Percentiles rank a stretch among this genome's conserved stretches.
These are phyloP conservation scores for Onthophagus sagittarius DNA, from an alignment of 2,888 invertebrate genomes.

Conservation along the genomic window DNA sequence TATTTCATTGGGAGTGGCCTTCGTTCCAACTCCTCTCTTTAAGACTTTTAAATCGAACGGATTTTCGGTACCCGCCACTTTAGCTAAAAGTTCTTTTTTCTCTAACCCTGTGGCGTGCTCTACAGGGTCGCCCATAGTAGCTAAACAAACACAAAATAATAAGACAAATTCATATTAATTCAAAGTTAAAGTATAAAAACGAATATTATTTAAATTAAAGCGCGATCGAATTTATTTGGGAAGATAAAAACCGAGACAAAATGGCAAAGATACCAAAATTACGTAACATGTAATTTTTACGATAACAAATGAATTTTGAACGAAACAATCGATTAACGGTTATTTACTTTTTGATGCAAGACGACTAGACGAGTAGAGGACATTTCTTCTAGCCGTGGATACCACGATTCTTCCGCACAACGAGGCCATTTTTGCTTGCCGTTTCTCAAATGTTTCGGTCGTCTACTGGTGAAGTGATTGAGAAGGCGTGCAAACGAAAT, in stretches of 20 bases:
- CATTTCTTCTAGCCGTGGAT: slow-evolving; percentile 62
- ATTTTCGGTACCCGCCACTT: slow-evolving; percentile 83
- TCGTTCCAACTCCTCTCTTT: slow-evolving; percentile 76
- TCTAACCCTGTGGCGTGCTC: slow-evolving; percentile 94
- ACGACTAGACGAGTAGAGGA: slow-evolving; percentile 59
- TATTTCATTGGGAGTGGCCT: slow-evolving; percentile 81
- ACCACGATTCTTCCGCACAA: slow-evolving; percentile 69
- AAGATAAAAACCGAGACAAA: slow-evolving; percentile 1
- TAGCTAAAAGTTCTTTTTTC: slow-evolving; percentile 82
- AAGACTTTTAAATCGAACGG: slow-evolving; percentile 81
- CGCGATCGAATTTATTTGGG: too few relatives aligned
- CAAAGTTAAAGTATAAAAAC: not conserved
- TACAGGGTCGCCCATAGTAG: slow-evolving; percentile 76
- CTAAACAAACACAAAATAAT: slow-evolving; percentile 44
- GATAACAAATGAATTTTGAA: slow-evolving; percentile 20
- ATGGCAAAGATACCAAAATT: slow-evolving; percentile 41
- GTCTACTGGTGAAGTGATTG: slow-evolving; percentile 1
- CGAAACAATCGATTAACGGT: slow-evolving; percentile 27
- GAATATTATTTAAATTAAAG: not conserved
- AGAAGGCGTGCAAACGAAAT: slow-evolving; percentile 16
- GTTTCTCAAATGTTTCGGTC: not conserved
- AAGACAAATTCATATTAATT: not conserved
- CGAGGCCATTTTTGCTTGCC: slow-evolving; percentile 63
- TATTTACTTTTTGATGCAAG: slow-evolving; percentile 63
- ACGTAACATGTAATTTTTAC: slow-evolving; percentile 15